Evolutionary conservation across 2,888 invertebrate genomes (phyloP), one percentile per base, ranked within the genome.

Genomic region (Himalopsyche japonica): DNA sequence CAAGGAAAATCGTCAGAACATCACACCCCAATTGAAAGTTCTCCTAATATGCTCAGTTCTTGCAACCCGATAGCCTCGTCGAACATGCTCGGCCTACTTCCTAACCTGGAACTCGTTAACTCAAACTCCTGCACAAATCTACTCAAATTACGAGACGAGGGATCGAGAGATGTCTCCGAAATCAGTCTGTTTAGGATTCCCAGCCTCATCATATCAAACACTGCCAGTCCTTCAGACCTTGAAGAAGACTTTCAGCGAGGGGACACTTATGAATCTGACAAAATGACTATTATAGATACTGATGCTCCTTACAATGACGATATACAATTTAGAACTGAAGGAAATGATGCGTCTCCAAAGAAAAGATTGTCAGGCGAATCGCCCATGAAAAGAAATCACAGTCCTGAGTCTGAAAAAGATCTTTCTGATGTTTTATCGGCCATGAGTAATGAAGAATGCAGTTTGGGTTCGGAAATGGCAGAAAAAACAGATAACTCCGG

Each of bases 361-460:
- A 87, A 87, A 86, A 85, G 87, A 49, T 24, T 57, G 3, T 86
- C 87, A 47, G 87, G 87, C 84, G 89, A 89, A 85, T 85, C 88
- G 20, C 84, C 88, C 32, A 86, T 87, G 34, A 88, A 88, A 27
- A 92, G 91, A 84, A 91, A 91, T 86, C 90, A 91, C 87, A 92
- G 92, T 86, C 89, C 92, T 87, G 86, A 86, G 18, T 93, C 93
- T 81, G 93, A 92, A 70, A 92, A 92, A 88, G 94, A 93, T 88
- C 93, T 93, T 83, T 90, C 90, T 87, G 95, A 95, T 89, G 93
- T 95, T 87, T 91, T 93, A 3, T 93, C 93, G 0, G 93, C 92
- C 20, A 92, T 93, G 43, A 95, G 95, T 89, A 95, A 95, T 89
- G 95, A 95, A 88, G 95, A 95, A 89, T 94, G 93, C 89, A 95